These are phyloP conservation scores for Phymatocera aterrima DNA, from an alignment of 2,888 invertebrate genomes.

Conservation along the genomic window DNA sequence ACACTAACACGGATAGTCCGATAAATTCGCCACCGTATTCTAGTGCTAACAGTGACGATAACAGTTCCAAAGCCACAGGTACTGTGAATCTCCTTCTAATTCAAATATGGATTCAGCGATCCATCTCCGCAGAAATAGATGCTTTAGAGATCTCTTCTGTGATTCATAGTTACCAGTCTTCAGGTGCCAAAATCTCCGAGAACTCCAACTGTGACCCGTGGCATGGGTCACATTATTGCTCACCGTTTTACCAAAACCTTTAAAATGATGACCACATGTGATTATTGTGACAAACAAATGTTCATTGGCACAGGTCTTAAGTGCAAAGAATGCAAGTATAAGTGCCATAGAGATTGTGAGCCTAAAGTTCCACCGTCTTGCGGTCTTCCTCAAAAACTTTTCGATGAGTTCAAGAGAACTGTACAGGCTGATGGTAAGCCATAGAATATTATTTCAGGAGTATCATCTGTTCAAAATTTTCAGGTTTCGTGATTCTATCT, in stretches of 20 bases:
- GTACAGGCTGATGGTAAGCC: constrained; percentile 80
- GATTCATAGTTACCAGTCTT: constrained; percentile 73
- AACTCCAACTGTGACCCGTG: constrained; percentile 85
- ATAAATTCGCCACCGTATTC: constrained; percentile 79
- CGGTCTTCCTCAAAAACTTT: constrained; percentile 90
- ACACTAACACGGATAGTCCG: constrained; percentile 75
- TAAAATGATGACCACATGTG: constrained; percentile 92
- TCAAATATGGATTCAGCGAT: background rate
- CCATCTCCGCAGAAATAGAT: background rate
- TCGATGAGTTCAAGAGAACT: constrained; percentile 88
- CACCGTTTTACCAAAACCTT: constrained; percentile 94
- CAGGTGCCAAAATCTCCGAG: constrained; percentile 84
- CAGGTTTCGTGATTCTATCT: background rate
- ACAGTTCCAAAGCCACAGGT: constrained; percentile 74
- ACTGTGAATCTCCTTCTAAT: constrained; percentile 38
- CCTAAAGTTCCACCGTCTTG: constrained; percentile 95
- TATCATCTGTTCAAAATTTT: background rate
- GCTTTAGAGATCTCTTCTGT: constrained; percentile 47
- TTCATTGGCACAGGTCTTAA: constrained; percentile 89
- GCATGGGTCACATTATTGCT: constrained; percentile 92
- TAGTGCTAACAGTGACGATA: constrained; percentile 76
- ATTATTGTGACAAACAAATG: constrained; percentile 93
- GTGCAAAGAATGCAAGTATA: constrained; percentile 97
- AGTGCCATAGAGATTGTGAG: constrained; percentile 92
- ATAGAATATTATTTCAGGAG: constrained; percentile 33